phyloP scores from a whole-genome alignment of 2,113 vertebrate genomes.

The Dasyprocta punctata region DNA sequence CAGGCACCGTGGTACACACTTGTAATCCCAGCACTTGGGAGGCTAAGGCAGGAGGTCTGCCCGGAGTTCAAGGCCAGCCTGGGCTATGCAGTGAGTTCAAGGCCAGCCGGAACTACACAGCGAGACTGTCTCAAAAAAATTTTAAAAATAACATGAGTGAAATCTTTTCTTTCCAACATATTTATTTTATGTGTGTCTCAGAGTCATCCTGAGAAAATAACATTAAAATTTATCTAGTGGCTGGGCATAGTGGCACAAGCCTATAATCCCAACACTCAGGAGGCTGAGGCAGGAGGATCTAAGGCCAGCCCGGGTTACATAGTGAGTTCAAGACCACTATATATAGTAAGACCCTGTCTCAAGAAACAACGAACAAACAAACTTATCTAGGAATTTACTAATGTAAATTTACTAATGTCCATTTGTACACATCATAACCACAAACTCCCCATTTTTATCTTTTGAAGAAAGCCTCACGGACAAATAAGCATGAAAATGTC shows the following conservation, averaged over 20 bases:
- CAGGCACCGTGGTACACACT: too few relatives aligned
- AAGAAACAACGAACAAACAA: neutral
- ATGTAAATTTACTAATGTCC: neutral
- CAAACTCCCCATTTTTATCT: neutral
- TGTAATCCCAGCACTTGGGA: too few relatives aligned
- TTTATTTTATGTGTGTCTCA: neutral
- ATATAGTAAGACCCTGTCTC: neutral
- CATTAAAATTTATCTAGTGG: neutral
- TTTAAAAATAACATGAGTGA: neutral
- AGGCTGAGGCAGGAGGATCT: neutral
- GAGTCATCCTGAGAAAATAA: neutral
- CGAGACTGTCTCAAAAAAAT: too few relatives aligned
- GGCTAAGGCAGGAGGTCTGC: too few relatives aligned
- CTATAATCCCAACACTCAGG: neutral
- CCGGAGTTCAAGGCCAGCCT: too few relatives aligned
- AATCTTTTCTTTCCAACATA: slow-evolving; percentile 31
- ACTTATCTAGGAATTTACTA: neutral
- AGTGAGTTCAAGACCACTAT: neutral
- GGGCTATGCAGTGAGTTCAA: too few relatives aligned
- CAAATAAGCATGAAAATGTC: neutral
- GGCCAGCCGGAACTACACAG: too few relatives aligned
- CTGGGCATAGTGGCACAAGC: neutral
- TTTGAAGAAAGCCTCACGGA: slow-evolving; percentile 29
- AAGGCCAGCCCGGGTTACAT: neutral
- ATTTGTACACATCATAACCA: neutral